Base-by-base conservation (phyloP, 2,888 invertebrate species). In the Epirrita christyi region DNA sequence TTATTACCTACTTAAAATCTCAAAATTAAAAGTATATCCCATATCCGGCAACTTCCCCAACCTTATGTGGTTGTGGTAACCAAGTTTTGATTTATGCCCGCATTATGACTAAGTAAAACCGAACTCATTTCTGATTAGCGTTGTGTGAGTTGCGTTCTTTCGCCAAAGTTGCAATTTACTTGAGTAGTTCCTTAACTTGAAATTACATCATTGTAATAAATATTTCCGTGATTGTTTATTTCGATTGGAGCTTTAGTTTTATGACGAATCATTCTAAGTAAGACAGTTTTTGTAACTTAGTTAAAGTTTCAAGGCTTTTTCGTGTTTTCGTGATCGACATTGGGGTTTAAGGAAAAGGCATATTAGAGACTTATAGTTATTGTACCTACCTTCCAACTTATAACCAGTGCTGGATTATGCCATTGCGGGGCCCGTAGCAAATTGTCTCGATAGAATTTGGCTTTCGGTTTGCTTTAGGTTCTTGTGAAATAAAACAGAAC, bases 61-160 rank as follows among this genome's bases (percentile, higher is more conserved):
- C 10, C 36, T 27, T n/a, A 28, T n/a, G 32, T 10, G 43, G 47
- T 49, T 44, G 10, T 34, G 27, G 36, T 43, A 50, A 29, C 44
- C 38, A 56, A 54, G 59, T 61, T 63, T 36, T 59, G 61, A 61
- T 61, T 59, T 59, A 63, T 52, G 54, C 37, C 42, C 47, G 43
- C 61, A 61, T 51, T 59, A 61, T 48, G 56, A 40, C 56, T 53
- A 55, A 59, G 55, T 59, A 44, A 60, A 55, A 55, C 57, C 44
- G 45, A 58, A 62, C 55, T 62, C 44, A 54, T 55, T 58, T 58
- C 53, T 54, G 59, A 64, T 62, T 56, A 64, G 53, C 47, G 57
- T 58, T 59, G 55, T 53, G 15, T 14, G 43, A 59, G 57, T 57
- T 54, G 14, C 38, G 13, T 47, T 47, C 41, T 51, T 59, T 48